A percentile compares a stretch with the other conserved stretches of the same genome.
These are phyloP conservation scores for Muntiacus reevesi DNA, from an alignment of 2,113 vertebrate species.

Conservation along the genomic window DNA sequence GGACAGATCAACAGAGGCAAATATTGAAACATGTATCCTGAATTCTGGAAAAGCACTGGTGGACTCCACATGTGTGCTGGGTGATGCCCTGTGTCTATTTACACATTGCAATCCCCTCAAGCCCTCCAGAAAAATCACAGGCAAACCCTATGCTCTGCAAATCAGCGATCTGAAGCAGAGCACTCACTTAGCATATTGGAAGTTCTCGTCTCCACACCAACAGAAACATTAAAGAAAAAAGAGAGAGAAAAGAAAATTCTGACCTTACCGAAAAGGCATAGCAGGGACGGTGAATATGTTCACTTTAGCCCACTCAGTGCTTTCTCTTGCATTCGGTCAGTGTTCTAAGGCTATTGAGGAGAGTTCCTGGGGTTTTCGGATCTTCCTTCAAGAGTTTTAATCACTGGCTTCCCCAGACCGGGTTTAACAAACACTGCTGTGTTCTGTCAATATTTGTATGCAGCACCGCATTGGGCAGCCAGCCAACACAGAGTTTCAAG, in stretches of 20 bases:
- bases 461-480: conserved; percentile 81
- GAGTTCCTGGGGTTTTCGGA: conserved; percentile 77
- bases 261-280: conserved; percentile 83
- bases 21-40: neutral
- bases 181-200: neutral
- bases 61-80: conserved; percentile 23
- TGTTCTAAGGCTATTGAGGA: conserved; percentile 75
- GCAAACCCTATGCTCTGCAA: conserved; percentile 26
- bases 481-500: conserved; percentile 82
- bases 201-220: neutral
- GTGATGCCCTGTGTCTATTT: conserved; percentile 58
- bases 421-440: conserved; percentile 84
- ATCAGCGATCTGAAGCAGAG: conserved; percentile 50
- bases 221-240: conserved; percentile 26
- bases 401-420: conserved; percentile 79
- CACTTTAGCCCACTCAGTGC: conserved; percentile 77
- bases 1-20: conserved; percentile 29
- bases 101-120: conserved; percentile 46
- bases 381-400: conserved; percentile 83
- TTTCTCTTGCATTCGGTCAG: conserved; percentile 79
- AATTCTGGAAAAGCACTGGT: neutral
- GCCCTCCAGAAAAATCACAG: conserved; percentile 42
- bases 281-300: conserved; percentile 75
- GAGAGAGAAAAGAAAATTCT: conserved; percentile 58
- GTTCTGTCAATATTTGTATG: conserved; percentile 88